A percentile compares a stretch with the other conserved stretches of the same genome.
phyloP scores from a whole-genome alignment of 2,888 invertebrate species.

The Torymus auratus region DNA sequence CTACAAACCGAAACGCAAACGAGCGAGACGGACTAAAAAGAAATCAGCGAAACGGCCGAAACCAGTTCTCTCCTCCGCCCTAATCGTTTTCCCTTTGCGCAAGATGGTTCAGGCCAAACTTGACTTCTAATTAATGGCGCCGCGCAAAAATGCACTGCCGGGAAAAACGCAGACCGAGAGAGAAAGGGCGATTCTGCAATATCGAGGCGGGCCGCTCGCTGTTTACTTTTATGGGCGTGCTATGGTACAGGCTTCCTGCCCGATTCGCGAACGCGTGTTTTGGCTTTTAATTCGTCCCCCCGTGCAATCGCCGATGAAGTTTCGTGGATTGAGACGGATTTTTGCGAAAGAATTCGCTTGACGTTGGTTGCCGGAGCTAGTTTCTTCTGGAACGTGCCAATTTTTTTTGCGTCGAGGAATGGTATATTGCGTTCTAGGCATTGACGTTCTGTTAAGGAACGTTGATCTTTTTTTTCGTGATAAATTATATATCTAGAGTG shows the following conservation, averaged over 20 bases:
- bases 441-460: too few relatives aligned
- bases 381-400: too few relatives aligned
- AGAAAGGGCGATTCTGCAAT: slow-evolving; percentile 60
- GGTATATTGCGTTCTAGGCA: too few relatives aligned
- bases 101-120: slow-evolving; percentile 57
- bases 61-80: not conserved
- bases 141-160: slow-evolving; percentile 55
- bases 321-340: slow-evolving; percentile 12
- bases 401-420: too few relatives aligned
- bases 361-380: too few relatives aligned
- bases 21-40: too few relatives aligned
- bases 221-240: slow-evolving; percentile 45
- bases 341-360: slow-evolving; percentile 5
- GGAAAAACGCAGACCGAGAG: not conserved
- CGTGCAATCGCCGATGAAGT: slow-evolving; percentile 14
- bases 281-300: not conserved
- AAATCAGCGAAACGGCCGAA: too few relatives aligned
- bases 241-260: slow-evolving; percentile 57
- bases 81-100: slow-evolving; percentile 59
- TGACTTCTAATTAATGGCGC: slow-evolving; percentile 66
- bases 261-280: slow-evolving; percentile 22
- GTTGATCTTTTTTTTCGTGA: too few relatives aligned
- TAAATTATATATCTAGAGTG: too few relatives aligned
- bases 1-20: too few relatives aligned
- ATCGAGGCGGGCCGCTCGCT: slow-evolving; percentile 58